Evolutionary conservation across 1,140 invertebrate species (phyloP).

Genomic region (Drosophila aff.): DNA sequence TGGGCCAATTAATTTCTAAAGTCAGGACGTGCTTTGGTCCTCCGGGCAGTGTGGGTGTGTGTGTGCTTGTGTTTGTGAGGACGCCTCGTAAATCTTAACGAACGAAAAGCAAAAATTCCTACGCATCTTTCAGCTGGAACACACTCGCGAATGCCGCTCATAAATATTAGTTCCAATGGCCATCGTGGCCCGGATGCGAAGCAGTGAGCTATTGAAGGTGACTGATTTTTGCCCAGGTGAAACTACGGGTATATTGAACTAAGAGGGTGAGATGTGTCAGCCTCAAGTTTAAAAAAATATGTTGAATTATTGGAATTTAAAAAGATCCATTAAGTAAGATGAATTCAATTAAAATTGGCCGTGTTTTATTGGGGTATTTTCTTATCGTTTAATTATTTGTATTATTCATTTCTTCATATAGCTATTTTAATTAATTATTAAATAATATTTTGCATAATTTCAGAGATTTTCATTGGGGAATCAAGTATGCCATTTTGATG

Average conservation of each 20-base stretch:
- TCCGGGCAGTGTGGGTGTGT: slow-evolving; percentile 12
- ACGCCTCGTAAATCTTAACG: slow-evolving; percentile 80
- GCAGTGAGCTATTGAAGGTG: slow-evolving; percentile 22
- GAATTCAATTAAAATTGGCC: not conserved
- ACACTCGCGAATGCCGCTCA: slow-evolving; percentile 69
- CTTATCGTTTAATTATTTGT: not conserved
- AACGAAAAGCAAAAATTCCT: slow-evolving; percentile 79
- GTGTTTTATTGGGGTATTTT: not conserved
- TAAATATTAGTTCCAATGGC: slow-evolving; percentile 74
- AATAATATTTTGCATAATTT: not conserved
- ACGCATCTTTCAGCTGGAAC: slow-evolving; percentile 65
- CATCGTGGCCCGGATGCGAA: slow-evolving; percentile 25
- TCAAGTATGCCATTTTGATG: not conserved
- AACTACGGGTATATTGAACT: slow-evolving; percentile 4
- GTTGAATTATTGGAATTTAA: not conserved
- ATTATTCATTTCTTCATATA: not conserved
- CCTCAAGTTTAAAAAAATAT: not conserved
- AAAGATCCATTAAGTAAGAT: not conserved
- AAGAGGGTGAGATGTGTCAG: not conserved
- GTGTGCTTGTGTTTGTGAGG: slow-evolving; percentile 33
- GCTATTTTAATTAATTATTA: not conserved
- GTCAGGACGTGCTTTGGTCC: slow-evolving; percentile 57
- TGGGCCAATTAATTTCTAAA: slow-evolving; percentile 84
- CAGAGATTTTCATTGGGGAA: not conserved
- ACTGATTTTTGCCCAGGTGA: slow-evolving; percentile 24